phyloP scores from a whole-genome alignment of 2,888 invertebrate species.

The Willowsia nigromaculata region DNA sequence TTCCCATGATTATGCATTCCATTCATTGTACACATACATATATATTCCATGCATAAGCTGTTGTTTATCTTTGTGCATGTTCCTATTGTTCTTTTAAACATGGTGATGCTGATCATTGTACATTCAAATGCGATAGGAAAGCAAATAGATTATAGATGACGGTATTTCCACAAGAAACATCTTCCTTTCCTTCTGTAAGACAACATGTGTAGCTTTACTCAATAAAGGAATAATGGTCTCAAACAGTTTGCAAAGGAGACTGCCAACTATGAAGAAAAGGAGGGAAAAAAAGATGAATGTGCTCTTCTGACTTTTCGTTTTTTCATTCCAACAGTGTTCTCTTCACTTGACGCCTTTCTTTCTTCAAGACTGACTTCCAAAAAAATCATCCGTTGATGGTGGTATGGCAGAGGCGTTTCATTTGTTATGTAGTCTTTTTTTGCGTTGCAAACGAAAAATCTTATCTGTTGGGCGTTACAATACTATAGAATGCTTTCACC shows the following conservation, averaged over 20 bases:
- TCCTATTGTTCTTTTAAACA: background rate
- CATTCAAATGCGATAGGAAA: background rate
- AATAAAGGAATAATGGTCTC: constrained; percentile 18
- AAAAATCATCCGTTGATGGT: background rate
- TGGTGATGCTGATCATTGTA: background rate
- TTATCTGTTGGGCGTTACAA: background rate
- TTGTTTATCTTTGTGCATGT: too few relatives aligned
- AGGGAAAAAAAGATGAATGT: constrained; percentile 56
- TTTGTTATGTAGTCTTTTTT: background rate
- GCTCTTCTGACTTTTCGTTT: constrained; percentile 36
- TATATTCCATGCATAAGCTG: too few relatives aligned
- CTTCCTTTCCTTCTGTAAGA: background rate
- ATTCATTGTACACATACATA: too few relatives aligned
- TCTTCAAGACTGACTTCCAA: constrained; percentile 1
- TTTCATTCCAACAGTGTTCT: constrained; percentile 17
- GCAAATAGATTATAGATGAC: background rate
- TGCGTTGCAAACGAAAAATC: background rate
- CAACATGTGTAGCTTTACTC: constrained; percentile 14
- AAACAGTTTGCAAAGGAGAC: constrained; percentile 20
- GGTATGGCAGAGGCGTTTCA: background rate
- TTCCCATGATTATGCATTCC: too few relatives aligned
- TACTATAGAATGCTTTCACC: too few relatives aligned
- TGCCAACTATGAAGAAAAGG: background rate
- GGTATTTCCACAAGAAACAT: background rate
- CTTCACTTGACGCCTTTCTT: constrained; percentile 44